phyloP scores from a whole-genome alignment of 2,888 invertebrate genomes.

The Morpho helenor region DNA sequence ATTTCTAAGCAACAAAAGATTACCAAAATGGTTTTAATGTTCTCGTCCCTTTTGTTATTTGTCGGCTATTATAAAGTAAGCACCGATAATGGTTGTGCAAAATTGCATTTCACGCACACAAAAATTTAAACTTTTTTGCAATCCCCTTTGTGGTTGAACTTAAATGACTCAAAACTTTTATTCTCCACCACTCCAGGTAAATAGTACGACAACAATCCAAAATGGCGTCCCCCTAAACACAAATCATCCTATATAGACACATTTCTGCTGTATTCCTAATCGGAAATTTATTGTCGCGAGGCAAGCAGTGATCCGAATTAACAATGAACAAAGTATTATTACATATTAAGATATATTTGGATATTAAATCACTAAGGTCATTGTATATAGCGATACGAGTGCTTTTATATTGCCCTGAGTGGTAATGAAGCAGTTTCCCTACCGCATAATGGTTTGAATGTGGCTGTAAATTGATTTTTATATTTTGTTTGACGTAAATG shows the following conservation, averaged over 20 bases:
- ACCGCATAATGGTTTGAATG: constrained; percentile 60
- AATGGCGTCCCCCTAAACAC: constrained; percentile 56
- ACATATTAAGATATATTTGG: constrained; percentile 53
- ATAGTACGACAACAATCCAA: constrained; percentile 46
- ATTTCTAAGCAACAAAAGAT: not conserved
- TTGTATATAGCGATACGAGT: constrained; percentile 48
- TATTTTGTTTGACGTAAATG: constrained; percentile 77
- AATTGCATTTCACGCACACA: constrained; percentile 64
- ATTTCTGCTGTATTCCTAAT: constrained; percentile 69
- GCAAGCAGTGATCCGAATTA: constrained; percentile 65
- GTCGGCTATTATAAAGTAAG: constrained; percentile 39
- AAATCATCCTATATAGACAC: constrained; percentile 64
- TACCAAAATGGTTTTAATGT: not conserved
- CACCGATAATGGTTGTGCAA: constrained; percentile 53
- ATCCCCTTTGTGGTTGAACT: constrained; percentile 65
- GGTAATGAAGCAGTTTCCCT: constrained; percentile 71
- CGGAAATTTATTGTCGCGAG: constrained; percentile 73
- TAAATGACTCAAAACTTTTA: constrained; percentile 55
- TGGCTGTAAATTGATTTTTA: constrained; percentile 73
- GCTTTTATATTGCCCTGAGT: constrained; percentile 57
- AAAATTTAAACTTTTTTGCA: constrained; percentile 41
- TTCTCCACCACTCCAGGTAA: constrained; percentile 63
- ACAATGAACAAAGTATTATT: constrained; percentile 72
- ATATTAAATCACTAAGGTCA: constrained; percentile 54
- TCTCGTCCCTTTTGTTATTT: constrained; percentile 4